These are phyloP conservation scores for Nasonia vitripennis DNA, from an alignment of 1,140 invertebrate genomes.

Conservation along the genomic window DNA sequence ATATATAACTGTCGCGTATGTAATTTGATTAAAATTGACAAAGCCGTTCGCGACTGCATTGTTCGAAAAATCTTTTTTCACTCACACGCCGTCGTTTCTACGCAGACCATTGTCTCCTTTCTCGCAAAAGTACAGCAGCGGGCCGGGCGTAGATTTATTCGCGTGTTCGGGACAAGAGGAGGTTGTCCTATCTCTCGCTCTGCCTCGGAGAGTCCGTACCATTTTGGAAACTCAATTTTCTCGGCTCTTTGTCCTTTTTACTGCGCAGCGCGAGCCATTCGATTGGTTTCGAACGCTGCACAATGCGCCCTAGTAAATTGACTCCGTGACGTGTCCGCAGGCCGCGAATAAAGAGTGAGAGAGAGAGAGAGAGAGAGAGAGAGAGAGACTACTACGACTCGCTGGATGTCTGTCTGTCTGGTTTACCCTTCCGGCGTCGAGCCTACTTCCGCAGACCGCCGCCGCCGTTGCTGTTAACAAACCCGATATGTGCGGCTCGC, in stretches of 20 bases:
- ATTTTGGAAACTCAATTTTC: conserved; percentile 42
- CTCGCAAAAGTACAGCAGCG: neutral
- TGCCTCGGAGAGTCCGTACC: neutral
- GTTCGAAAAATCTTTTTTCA: too few relatives aligned
- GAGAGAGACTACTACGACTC: too few relatives aligned
- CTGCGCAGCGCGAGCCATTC: neutral
- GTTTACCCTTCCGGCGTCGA: neutral
- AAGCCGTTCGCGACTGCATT: too few relatives aligned
- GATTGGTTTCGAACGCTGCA: conserved; percentile 21
- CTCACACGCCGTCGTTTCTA: too few relatives aligned
- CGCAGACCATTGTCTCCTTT: neutral
- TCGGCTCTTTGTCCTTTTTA: conserved; percentile 35
- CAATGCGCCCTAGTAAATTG: conserved; percentile 43
- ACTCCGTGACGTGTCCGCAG: conserved; percentile 27
- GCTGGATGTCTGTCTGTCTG: neutral
- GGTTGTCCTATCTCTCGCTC: neutral
- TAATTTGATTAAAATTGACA: too few relatives aligned
- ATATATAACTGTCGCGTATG: too few relatives aligned
- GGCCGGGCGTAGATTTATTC: neutral
- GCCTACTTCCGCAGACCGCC: neutral
- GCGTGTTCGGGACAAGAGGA: neutral
- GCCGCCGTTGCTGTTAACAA: neutral
- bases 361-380: neutral
- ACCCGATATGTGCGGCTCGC: neutral
- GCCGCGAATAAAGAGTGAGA: neutral